These are phyloP conservation scores for Porphyrio hochstetteri DNA, from an alignment of 2,113 vertebrate species.

Conservation along the genomic window DNA sequence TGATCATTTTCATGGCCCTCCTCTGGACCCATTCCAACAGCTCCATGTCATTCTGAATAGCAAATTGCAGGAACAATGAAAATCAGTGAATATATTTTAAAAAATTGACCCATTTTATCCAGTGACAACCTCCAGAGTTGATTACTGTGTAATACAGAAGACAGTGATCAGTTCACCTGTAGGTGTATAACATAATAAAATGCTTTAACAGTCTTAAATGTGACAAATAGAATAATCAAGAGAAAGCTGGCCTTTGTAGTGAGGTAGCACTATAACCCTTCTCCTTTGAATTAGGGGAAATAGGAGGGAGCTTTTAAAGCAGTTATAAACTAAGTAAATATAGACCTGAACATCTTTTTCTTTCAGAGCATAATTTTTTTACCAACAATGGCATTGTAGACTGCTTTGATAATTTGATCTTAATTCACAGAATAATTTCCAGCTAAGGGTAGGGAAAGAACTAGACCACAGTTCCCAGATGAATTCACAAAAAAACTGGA, in stretches of 20 bases:
- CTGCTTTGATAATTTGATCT: background rate
- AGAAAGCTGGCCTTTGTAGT: background rate
- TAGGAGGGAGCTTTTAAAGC: background rate
- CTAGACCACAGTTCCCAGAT: background rate
- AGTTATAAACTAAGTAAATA: background rate
- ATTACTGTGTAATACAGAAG: background rate
- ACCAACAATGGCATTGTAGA: background rate
- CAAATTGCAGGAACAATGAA: background rate
- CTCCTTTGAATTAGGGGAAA: background rate
- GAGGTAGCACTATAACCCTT: background rate
- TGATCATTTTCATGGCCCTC: too few species aligned
- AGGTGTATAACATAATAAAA: background rate
- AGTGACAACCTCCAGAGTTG: background rate
- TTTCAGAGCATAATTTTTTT: background rate
- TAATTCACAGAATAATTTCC: slow-evolving; percentile 11
- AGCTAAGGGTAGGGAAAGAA: background rate
- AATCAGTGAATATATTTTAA: background rate
- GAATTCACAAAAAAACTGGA: background rate
- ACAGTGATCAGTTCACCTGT: background rate
- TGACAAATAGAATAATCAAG: background rate
- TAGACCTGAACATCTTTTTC: background rate
- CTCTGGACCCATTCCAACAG: too few species aligned
- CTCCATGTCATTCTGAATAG: background rate
- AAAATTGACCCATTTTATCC: background rate
- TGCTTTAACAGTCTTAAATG: background rate